A percentile compares a stretch with the other conserved stretches of the same genome.
These are phyloP conservation scores for Cassiopea andromeda DNA, from an alignment of 30 jellyfish, hydroid and myxozoan genomes.

Conservation along the genomic window DNA sequence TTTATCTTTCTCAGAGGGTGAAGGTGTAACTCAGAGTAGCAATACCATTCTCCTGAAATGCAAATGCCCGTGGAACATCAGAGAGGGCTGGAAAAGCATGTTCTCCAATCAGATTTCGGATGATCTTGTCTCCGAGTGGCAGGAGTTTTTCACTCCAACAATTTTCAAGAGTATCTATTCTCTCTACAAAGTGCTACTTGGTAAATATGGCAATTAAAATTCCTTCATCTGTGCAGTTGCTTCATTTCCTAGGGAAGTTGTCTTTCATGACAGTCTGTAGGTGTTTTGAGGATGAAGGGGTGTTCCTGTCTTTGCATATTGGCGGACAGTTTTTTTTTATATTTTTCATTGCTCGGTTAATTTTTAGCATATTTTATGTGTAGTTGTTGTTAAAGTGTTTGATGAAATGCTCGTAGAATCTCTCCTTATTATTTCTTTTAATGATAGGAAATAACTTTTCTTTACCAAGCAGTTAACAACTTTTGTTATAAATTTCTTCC, in stretches of 20 bases:
- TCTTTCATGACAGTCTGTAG: too few species aligned
- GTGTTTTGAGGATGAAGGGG: too few species aligned
- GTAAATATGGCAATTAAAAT: conserved; percentile 15
- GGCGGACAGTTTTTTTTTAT: too few species aligned
- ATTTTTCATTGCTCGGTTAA: too few species aligned
- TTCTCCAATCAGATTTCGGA: conserved; percentile 12
- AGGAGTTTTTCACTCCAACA: conserved; percentile 92
- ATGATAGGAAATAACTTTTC: too few species aligned
- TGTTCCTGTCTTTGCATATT: too few species aligned
- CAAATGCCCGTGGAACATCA: conserved; percentile 19
- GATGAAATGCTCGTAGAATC: too few species aligned
- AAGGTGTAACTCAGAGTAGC: background rate
- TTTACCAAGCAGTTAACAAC: too few species aligned
- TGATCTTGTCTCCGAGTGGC: conserved; percentile 86
- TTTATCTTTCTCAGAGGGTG: background rate
- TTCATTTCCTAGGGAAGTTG: background rate
- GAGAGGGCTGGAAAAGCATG: conserved; percentile 6
- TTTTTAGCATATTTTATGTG: too few species aligned
- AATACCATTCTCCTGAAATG: background rate
- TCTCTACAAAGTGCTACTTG: conserved; percentile 29
- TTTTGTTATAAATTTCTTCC: too few species aligned
- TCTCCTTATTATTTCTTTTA: too few species aligned
- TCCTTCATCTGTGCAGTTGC: background rate
- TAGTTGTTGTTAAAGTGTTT: too few species aligned
- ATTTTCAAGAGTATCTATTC: conserved; percentile 42